These are phyloP conservation scores for Tryphoninae sp. DNA, from an alignment of 2,888 invertebrate genomes.

Conservation along the genomic window DNA sequence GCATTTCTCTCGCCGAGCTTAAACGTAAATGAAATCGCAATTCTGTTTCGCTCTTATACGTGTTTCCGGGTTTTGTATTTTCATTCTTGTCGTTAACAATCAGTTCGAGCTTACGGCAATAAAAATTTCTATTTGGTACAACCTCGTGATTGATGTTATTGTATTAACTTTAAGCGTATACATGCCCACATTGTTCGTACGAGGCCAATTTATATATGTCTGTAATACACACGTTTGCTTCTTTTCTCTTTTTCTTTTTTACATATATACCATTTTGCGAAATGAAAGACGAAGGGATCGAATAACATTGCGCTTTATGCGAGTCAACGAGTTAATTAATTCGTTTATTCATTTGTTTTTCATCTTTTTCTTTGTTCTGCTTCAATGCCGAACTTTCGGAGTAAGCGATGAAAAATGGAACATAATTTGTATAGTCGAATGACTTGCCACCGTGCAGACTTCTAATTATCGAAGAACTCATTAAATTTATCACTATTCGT, in stretches of 20 bases:
- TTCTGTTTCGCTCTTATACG: slow-evolving; percentile 4
- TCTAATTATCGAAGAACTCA: not conserved
- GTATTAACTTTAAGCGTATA: slow-evolving; percentile 20
- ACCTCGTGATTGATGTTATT: slow-evolving; percentile 31
- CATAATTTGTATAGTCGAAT: not conserved
- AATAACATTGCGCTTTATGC: slow-evolving; percentile 7
- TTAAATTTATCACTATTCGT: not conserved
- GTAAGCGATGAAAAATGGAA: slow-evolving; percentile 21
- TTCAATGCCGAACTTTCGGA: slow-evolving; percentile 5
- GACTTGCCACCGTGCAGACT: not conserved
- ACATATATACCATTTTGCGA: slow-evolving; percentile 8
- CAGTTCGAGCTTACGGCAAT: slow-evolving; percentile 42
- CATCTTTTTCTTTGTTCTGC: not conserved
- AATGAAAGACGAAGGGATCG: slow-evolving; percentile 52
- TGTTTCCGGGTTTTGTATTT: slow-evolving; percentile 16
- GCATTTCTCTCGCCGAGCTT: slow-evolving; percentile 19
- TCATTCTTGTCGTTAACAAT: slow-evolving; percentile 28
- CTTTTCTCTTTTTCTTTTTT: not conserved
- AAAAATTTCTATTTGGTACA: slow-evolving; percentile 54
- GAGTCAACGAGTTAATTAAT: slow-evolving; percentile 41
- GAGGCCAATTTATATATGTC: slow-evolving; percentile 32
- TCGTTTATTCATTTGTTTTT: slow-evolving; percentile 8
- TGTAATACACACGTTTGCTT: slow-evolving; percentile 12
- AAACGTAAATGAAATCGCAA: not conserved
- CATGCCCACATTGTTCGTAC: slow-evolving; percentile 33